phyloP scores from a whole-genome alignment of 2,797 vertebrate species.

The Coluber constrictor region DNA sequence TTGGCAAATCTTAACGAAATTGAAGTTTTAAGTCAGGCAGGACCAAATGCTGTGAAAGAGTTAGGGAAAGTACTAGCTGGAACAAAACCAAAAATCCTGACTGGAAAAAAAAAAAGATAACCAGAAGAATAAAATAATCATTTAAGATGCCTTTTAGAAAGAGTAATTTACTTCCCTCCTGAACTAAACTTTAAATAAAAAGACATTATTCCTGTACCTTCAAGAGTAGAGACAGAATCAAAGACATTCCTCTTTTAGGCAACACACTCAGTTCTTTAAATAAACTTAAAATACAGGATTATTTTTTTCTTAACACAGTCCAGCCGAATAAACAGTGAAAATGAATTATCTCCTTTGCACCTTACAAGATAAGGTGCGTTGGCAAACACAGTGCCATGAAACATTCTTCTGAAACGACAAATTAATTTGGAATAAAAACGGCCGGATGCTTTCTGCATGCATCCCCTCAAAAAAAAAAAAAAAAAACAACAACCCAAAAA shows the following conservation, averaged over 20 bases:
- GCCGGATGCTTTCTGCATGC: background rate
- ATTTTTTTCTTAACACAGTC: background rate
- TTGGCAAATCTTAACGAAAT: conserved; percentile 36
- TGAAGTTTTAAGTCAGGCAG: background rate
- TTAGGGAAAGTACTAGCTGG: background rate
- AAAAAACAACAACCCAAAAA: too few relatives aligned
- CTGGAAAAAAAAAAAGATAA: background rate
- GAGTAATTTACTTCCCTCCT: background rate
- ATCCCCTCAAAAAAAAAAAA: too few relatives aligned
- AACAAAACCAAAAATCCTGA: background rate
- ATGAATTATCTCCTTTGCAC: background rate
- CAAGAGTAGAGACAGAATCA: background rate
- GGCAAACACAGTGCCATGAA: background rate
- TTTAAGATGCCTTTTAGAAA: background rate
- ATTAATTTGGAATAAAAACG: background rate
- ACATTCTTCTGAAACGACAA: background rate
- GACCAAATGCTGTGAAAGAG: background rate
- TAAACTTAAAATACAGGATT: background rate
- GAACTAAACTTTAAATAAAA: background rate
- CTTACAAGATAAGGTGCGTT: background rate
- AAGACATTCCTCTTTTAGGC: background rate
- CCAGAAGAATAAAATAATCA: background rate
- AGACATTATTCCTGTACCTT: background rate
- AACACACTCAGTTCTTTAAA: background rate
- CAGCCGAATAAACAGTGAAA: background rate